Evolutionary conservation across 2,888 invertebrate species (phyloP), one percentile per base, ranked within the genome.

Genomic region (Drosophila ezoana): DNA sequence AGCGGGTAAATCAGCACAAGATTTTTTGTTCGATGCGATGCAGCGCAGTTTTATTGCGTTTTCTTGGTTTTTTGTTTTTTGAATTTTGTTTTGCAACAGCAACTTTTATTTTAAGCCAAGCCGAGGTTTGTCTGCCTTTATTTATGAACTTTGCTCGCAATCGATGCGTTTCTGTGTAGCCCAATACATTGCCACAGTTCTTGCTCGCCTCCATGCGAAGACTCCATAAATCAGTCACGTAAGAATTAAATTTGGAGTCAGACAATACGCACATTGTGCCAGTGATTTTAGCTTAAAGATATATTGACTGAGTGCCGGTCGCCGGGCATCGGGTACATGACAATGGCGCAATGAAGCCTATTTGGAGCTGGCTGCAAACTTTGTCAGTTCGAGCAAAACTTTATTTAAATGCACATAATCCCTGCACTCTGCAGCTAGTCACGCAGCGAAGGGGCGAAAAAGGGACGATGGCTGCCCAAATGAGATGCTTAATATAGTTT

Each of bases 1-100:
- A 70, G 60, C 66, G 76, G 76, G 83, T 71, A 78, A 78, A 82
- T 82, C 83, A 82, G 83, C 76, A 76, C 82, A 71, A 82, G 78
- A 78, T 82, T 78, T 79, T 79, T 72, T 54, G 28, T 28, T 28
- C 28, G 28, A 28, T 28, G 71, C 79, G 62, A 70, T 82, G 61
- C 53, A 53, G 43, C 49, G 66, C 56, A 71, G 49, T 78, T 76
- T 71, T 76, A 59, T 66, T 70, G 70, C 52, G 56, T 41, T 66
- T 49, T 49, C 14, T 41, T 40, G 6, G 1, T 45, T 52, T 38
- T 18, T 38, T 16, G 11, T 51, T 60, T 60, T 60, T 57, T 8
- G 14, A 16, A 11, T 44, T 61, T 62, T 61, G 18, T 57, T 63
- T 59, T 57, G 44, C 53, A 47, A 44, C 44, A 49, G 68, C 20